Evolutionary conservation across 30 jellyfish, hydroid and myxozoan species (phyloP), one percentile per base, ranked within the genome.

Genomic region (Turritopsis dohrnii): DNA sequence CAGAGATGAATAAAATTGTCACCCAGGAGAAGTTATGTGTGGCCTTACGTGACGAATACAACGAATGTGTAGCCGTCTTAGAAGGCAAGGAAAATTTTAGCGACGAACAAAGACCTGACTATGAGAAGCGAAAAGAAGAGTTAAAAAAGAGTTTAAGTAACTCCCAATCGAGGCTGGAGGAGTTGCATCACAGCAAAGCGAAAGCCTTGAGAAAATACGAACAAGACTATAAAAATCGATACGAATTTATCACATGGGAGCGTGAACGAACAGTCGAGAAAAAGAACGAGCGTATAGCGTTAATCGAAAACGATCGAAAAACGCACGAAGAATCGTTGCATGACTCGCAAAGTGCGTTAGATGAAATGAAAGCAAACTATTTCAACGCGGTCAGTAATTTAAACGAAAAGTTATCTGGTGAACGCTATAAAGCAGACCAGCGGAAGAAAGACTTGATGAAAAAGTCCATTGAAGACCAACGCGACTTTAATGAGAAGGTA

Each of bases 171-270:
- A 27, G 17, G 19, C 79, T 89, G 54, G 95, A 89, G 66, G 95
- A 79, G 66, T 65, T 80, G 0, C 83, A 77, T 1, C 84, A 80
- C 28, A 30, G 65, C 0, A 86, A 92, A 84, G 97, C 92, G 29
- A 76, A 79, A 41, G 90, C 87, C 5, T 77, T 94, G 76, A 79
- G 91, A 81, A 79, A 77, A 65, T 87, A 83, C 66, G 85, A 81
- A 75, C 85, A 84, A 19, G 95, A 88, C 71, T 86, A 75, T 81
- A 66, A 84, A 29, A 88, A 81, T 65, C 52, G 96, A 23, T 94
- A 90, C 76, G 95, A 86, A 29, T 89, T 94, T 86, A 72, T 94
- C 21, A 54, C 91, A 27, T 89, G 96, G 96, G 99, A 94, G 81
- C 81, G 95, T 52, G 94, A 86, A 23, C 74, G 60, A 54, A 89